phyloP scores from a whole-genome alignment of 2,113 vertebrate genomes.

The Callithrix jacchus region DNA sequence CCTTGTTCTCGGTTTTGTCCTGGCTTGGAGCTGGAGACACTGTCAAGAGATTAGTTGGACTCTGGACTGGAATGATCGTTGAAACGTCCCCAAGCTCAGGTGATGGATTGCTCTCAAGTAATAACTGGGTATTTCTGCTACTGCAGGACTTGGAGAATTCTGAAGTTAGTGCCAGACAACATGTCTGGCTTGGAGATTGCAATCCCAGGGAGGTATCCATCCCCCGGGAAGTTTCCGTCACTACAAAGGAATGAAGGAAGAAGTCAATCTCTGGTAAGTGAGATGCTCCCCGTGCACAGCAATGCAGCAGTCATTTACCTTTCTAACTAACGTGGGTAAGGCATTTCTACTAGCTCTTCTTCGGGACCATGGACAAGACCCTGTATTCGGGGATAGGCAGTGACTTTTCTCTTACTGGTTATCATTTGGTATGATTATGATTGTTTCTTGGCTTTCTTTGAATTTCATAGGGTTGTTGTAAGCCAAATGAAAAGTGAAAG shows the following conservation, averaged over 20 bases:
- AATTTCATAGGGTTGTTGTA: too few species aligned
- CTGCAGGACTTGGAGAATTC: neutral
- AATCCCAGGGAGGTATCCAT: neutral
- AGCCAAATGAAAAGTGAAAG: too few species aligned
- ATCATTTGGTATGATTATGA: too few species aligned
- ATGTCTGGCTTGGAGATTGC: neutral
- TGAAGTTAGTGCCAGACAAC: neutral
- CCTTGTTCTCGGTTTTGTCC: neutral
- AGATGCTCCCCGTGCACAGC: neutral
- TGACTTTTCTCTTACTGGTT: too few species aligned
- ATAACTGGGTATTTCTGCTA: constrained; percentile 6
- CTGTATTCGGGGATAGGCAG: too few species aligned
- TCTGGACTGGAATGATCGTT: neutral
- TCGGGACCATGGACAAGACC: too few species aligned
- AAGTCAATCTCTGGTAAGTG: neutral
- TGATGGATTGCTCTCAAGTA: neutral
- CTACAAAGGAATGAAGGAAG: constrained; percentile 50
- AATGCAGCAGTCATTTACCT: neutral
- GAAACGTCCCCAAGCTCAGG: neutral
- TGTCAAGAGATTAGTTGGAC: neutral
- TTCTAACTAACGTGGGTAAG: neutral
- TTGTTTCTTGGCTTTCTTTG: too few species aligned
- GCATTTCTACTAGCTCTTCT: too few species aligned
- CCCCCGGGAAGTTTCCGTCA: neutral
- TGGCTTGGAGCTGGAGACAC: neutral